Base-by-base conservation (phyloP, 2,888 invertebrate genomes). In the Poecilobothrus nobilitatus region DNA sequence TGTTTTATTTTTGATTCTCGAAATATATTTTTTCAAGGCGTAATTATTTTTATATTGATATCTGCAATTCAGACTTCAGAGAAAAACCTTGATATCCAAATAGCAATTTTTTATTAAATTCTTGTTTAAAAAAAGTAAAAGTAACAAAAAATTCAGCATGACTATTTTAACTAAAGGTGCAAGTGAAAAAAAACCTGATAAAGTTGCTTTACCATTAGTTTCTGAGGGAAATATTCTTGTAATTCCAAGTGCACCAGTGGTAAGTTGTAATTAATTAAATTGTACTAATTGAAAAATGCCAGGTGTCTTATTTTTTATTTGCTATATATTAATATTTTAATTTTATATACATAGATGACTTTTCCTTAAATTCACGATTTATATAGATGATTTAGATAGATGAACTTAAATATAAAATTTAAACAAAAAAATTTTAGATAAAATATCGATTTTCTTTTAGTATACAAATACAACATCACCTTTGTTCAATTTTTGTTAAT, bases 121-220 rank as follows among this genome's bases (percentile, higher is more conserved):
- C 18, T 12, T 53, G 53, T n/a, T 53, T 18, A n/a, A 53, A 53
- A 37, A 53, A 6, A 12, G 2, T 53, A 53, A 53, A 53, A 27
- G 2, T 27, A 27, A 27, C 5, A 27, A 53, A 53, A 53, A 15
- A 18, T 18, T 53, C 2, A 84, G 77, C 73, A 94, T 94, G 93
- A 93, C 93, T 71, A 87, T 93, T 79, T 84, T 93, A 75, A 89
- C 90, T 9, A 92, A 91, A 80, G 87, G 89, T 37, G 85, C 88
- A 71, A 84, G 86, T 68, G 88, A 89, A 72, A 91, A 90, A 82
- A 91, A 91, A 82, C 82, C 83, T 64, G 88, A 89, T 74, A 88
- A 87, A 83, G 83, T 86, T 75, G 86, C 86, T 76, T 83, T 87
- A 74, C 90, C 90, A 67, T 80, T 91, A 75, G 87, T 89, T 63